Percentiles rank a stretch among this genome's conserved stretches.
phyloP scores from a whole-genome alignment of 92 coral and sea anemone species.

The Porites lobata region DNA sequence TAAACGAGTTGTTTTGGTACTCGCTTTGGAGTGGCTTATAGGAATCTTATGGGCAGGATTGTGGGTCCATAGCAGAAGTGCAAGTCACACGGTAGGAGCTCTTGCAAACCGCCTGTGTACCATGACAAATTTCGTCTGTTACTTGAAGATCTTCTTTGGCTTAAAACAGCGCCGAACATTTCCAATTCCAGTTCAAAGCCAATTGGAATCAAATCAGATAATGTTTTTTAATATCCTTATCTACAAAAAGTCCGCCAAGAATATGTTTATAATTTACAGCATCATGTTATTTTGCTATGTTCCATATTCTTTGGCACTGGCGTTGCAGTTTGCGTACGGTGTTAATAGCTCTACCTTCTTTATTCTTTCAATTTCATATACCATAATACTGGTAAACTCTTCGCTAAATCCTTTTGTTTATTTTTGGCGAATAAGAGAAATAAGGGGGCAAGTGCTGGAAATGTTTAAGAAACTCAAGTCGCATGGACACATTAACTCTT shows the following conservation, averaged over 20 bases:
- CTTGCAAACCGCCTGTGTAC: background rate
- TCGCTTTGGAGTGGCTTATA: background rate
- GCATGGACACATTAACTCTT: background rate
- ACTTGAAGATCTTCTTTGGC: slow-evolving; percentile 21
- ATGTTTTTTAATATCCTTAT: background rate
- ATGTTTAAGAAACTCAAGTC: background rate
- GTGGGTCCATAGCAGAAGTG: background rate
- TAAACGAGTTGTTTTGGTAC: slow-evolving; percentile 1
- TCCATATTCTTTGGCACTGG: slow-evolving; percentile 19
- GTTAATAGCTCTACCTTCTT: slow-evolving; percentile 2
- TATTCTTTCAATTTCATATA: background rate
- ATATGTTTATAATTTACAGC: slow-evolving; percentile 31
- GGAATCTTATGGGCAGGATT: slow-evolving; percentile 7
- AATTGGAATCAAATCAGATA: background rate
- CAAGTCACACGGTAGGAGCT: slow-evolving; percentile 17
- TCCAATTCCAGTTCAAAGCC: background rate
- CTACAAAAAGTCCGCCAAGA: slow-evolving; percentile 16
- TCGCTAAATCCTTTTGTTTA: slow-evolving; percentile 24
- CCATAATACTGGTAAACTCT: slow-evolving; percentile 10
- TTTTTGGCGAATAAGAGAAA: slow-evolving; percentile 34
- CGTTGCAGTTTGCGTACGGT: slow-evolving; percentile 4
- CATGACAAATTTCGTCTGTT: slow-evolving; percentile 8
- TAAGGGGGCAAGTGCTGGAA: slow-evolving; percentile 9
- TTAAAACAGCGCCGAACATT: slow-evolving; percentile 11
- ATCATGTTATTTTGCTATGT: slow-evolving; percentile 13